phyloP scores from a whole-genome alignment of 1,140 invertebrate species.

The Dendroctonus valens region DNA sequence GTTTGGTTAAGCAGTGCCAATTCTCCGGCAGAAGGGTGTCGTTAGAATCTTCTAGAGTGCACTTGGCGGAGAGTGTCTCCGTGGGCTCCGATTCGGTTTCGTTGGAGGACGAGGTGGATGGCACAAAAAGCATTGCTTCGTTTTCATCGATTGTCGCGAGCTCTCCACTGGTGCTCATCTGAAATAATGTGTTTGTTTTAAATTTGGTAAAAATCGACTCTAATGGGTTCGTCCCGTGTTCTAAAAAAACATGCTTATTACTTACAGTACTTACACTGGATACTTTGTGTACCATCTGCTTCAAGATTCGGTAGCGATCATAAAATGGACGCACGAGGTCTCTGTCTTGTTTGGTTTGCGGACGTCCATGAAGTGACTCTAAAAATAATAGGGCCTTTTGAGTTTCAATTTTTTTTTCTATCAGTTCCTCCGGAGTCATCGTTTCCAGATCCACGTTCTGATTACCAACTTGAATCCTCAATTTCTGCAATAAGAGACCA shows the following conservation, averaged over 20 bases:
- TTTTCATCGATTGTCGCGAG: constrained; percentile 92
- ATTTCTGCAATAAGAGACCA: constrained; percentile 54
- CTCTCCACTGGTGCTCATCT: constrained; percentile 54
- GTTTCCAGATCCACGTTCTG: constrained; percentile 68
- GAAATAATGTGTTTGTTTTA: constrained; percentile 4
- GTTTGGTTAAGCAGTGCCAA: constrained; percentile 68
- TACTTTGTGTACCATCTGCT: constrained; percentile 67
- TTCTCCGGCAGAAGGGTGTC: constrained; percentile 59
- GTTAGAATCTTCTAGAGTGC: constrained; percentile 35
- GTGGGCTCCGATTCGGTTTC: constrained; percentile 53
- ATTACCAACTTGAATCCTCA: constrained; percentile 71
- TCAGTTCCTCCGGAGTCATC: constrained; percentile 72
- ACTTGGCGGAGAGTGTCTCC: constrained; percentile 47
- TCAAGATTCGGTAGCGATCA: constrained; percentile 84
- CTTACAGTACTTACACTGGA: constrained; percentile 26
- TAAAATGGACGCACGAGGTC: constrained; percentile 84
- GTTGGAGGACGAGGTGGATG: constrained; percentile 55
- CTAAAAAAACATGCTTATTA: no score
- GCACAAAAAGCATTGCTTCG: constrained; percentile 83
- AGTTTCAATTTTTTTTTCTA: constrained; percentile 89
- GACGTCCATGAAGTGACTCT: constrained; percentile 83
- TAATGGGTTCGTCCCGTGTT: no score
- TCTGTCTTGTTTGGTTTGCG: constrained; percentile 77
- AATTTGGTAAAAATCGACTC: no score
- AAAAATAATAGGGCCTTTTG: constrained; percentile 87